Conservation (phyloP, 2,888 invertebrate species). For the Diploptera punctata region DNA sequence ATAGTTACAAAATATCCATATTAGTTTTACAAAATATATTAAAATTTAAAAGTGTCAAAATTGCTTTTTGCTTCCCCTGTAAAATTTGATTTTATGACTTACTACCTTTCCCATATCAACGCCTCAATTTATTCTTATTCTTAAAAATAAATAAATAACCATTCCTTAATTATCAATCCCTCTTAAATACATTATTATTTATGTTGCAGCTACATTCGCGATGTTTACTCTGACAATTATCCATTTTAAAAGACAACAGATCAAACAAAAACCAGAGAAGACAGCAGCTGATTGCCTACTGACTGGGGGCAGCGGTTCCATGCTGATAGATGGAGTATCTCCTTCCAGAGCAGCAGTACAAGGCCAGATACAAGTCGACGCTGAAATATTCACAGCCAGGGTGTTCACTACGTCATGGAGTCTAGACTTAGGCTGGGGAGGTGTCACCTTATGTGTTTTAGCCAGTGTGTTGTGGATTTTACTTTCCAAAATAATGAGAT, state of each 20-base stretch:
- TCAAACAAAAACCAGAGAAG: slow-evolving; percentile 55
- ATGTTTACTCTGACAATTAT: slow-evolving; percentile 92
- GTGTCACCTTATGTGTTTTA: slow-evolving; percentile 81
- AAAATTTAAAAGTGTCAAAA: too few species aligned
- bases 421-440: slow-evolving; percentile 84
- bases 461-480: slow-evolving; percentile 88
- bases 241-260: slow-evolving; percentile 85
- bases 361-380: slow-evolving; percentile 42
- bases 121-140: too few species aligned
- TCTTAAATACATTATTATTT: too few species aligned
- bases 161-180: too few species aligned
- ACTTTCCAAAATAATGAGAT: slow-evolving; percentile 89
- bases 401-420: slow-evolving; percentile 84
- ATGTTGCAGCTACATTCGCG: slow-evolving; percentile 80
- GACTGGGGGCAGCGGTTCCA: slow-evolving; percentile 50
- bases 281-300: slow-evolving; percentile 50
- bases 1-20: too few species aligned
- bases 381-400: slow-evolving; percentile 60
- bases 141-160: too few species aligned
- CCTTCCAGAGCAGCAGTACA: slow-evolving; percentile 31
- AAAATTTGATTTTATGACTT: too few species aligned
- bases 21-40: too few species aligned
- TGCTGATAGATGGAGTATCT: slow-evolving; percentile 46
- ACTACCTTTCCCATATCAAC: too few species aligned
- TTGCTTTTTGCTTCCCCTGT: too few species aligned